Percentiles rank a stretch among this genome's conserved stretches.
Evolutionary conservation across 2,888 invertebrate genomes (phyloP).

Genomic region (Drosophila phalerata): DNA sequence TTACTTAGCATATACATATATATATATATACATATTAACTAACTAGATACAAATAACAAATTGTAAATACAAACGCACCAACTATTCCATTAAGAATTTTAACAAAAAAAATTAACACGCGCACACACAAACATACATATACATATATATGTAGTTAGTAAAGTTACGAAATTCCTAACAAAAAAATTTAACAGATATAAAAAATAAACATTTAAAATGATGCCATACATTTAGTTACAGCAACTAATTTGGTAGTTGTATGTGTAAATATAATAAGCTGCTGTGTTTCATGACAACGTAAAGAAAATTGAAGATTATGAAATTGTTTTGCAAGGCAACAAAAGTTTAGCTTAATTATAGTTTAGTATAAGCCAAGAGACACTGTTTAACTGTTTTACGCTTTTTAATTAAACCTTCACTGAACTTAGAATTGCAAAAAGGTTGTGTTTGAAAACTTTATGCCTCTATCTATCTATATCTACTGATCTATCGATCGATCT

Average conservation of each 20-base stretch:
- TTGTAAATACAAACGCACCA: slow-evolving; percentile 80
- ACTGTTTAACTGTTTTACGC: slow-evolving; percentile 50
- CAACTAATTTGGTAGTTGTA: slow-evolving; percentile 55
- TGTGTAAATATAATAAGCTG: slow-evolving; percentile 74
- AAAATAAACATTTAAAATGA: slow-evolving; percentile 27
- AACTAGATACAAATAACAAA: slow-evolving; percentile 59
- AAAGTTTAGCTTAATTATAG: slow-evolving; percentile 43
- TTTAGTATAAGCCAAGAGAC: slow-evolving; percentile 40
- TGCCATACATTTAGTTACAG: slow-evolving; percentile 48
- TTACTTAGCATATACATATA: slow-evolving; percentile 44
- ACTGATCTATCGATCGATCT: slow-evolving; percentile 20
- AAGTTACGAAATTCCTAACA: slow-evolving; percentile 58
- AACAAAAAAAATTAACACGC: slow-evolving; percentile 48
- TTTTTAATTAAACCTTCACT: slow-evolving; percentile 40
- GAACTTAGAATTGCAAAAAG: slow-evolving; percentile 67
- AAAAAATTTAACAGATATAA: slow-evolving; percentile 8
- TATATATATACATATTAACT: slow-evolving; percentile 33
- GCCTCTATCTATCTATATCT: slow-evolving; percentile 53
- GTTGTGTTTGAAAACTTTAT: slow-evolving; percentile 75
- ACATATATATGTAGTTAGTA: slow-evolving; percentile 62
- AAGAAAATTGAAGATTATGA: slow-evolving; percentile 53
- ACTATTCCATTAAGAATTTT: slow-evolving; percentile 78
- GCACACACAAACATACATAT: slow-evolving; percentile 28
- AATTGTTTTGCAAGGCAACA: slow-evolving; percentile 43
- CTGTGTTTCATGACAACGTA: slow-evolving; percentile 83